A percentile compares a stretch with the other conserved stretches of the same genome.
Evolutionary conservation across 1,140 invertebrate genomes (phyloP).

Genomic region (Lethocerus indicus): DNA sequence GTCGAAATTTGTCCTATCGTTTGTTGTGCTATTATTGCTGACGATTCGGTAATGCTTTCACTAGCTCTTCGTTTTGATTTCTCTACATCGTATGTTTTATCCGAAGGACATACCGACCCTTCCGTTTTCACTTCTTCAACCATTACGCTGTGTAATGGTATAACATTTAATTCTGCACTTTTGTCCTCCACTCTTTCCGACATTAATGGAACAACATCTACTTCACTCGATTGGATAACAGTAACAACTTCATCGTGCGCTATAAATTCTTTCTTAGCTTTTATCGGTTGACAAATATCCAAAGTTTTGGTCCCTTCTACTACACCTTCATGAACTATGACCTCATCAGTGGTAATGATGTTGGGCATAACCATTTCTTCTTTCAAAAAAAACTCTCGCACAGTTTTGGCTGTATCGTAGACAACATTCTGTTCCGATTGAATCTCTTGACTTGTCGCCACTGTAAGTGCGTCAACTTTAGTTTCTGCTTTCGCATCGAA

Average conservation of each 20-base stretch:
- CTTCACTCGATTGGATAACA: background rate
- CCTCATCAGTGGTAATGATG: conserved; percentile 5
- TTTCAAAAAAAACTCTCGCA: background rate
- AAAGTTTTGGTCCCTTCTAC: background rate
- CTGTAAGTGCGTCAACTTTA: background rate
- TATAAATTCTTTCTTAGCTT: background rate
- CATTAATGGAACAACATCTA: background rate
- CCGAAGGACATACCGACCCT: background rate
- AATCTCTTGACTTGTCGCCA: background rate
- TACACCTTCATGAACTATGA: conserved; percentile 1
- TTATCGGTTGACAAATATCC: too few relatives aligned
- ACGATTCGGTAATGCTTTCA: background rate
- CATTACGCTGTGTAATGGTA: background rate
- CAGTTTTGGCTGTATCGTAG: background rate
- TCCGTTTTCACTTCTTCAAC: conserved; percentile 3
- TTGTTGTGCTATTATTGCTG: conserved; percentile 1
- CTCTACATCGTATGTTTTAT: background rate
- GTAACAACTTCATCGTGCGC: background rate
- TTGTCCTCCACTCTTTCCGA: background rate
- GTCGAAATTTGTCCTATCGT: background rate
- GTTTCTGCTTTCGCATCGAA: background rate
- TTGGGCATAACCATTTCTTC: background rate
- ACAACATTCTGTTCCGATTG: background rate
- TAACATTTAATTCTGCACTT: background rate
- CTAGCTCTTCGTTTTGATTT: background rate